Percentiles rank a stretch among this genome's conserved stretches.
Conservation (phyloP, 2,113 vertebrate genomes). For the Struthidea cinerea region DNA sequence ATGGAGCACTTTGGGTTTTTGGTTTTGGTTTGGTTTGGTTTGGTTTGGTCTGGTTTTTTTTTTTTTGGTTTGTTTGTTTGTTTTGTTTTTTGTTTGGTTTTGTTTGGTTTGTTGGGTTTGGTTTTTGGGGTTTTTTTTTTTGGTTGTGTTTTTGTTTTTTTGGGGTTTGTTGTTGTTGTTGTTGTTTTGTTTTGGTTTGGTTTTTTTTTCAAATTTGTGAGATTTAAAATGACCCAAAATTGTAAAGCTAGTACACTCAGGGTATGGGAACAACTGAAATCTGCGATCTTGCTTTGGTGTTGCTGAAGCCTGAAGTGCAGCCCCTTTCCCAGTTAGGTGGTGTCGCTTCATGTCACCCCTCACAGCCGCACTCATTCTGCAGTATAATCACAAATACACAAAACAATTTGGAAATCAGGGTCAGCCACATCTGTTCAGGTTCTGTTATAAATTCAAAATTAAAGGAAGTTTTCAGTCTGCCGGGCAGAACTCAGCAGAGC, state of each 20-base stretch:
- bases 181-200: background rate
- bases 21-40: background rate
- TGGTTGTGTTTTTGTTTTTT: background rate
- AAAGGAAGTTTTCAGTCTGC: background rate
- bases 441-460: background rate
- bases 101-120: no score
- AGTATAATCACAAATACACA: background rate
- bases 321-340: background rate
- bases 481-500: background rate
- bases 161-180: no score
- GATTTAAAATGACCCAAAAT: background rate
- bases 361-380: background rate
- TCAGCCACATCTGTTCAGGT: background rate
- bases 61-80: no score
- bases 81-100: background rate
- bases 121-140: background rate
- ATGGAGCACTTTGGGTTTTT: accelerated
- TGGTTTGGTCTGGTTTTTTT: no score
- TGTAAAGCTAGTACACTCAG: background rate
- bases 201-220: background rate
- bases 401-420: background rate
- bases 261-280: background rate
- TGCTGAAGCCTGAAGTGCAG: background rate
- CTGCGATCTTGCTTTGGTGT: background rate
- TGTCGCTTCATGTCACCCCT: background rate